Evolutionary conservation across 2,888 invertebrate species (phyloP).

Genomic region (Axea sp.): DNA sequence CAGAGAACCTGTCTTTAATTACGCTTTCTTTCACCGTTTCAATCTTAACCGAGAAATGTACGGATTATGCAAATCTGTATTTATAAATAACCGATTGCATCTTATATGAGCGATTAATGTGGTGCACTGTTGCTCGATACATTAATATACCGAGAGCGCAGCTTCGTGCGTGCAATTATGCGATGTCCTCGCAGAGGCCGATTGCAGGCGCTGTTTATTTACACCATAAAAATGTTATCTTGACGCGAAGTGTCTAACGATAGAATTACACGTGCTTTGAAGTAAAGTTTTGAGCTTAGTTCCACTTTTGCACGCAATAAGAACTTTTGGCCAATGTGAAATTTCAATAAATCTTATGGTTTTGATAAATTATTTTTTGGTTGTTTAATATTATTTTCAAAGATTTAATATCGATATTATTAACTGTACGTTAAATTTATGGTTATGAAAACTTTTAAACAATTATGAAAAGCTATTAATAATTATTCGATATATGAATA

Average conservation of each 20-base stretch:
- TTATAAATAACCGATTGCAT: conserved; percentile 78
- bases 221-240: conserved; percentile 45
- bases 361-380: too few relatives aligned
- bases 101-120: conserved; percentile 78
- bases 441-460: too few relatives aligned
- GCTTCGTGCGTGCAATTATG: conserved; percentile 70
- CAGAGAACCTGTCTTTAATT: conserved; percentile 55
- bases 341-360: too few relatives aligned
- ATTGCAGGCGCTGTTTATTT: conserved; percentile 55
- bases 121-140: conserved; percentile 68
- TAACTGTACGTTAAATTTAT: too few relatives aligned
- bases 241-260: conserved; percentile 30
- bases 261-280: too few relatives aligned
- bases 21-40: conserved; percentile 45
- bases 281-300: too few relatives aligned
- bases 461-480: too few relatives aligned
- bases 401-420: too few relatives aligned
- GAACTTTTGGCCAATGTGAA: too few relatives aligned
- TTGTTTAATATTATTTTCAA: too few relatives aligned
- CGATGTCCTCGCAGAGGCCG: conserved; percentile 65
- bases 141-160: conserved; percentile 71
- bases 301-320: too few relatives aligned
- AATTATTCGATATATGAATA: too few relatives aligned
- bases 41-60: conserved; percentile 71
- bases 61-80: conserved; percentile 78